A percentile compares a stretch with the other conserved stretches of the same genome.
Evolutionary conservation across 2,888 invertebrate species (phyloP).

Genomic region (Campoplex capitator): DNA sequence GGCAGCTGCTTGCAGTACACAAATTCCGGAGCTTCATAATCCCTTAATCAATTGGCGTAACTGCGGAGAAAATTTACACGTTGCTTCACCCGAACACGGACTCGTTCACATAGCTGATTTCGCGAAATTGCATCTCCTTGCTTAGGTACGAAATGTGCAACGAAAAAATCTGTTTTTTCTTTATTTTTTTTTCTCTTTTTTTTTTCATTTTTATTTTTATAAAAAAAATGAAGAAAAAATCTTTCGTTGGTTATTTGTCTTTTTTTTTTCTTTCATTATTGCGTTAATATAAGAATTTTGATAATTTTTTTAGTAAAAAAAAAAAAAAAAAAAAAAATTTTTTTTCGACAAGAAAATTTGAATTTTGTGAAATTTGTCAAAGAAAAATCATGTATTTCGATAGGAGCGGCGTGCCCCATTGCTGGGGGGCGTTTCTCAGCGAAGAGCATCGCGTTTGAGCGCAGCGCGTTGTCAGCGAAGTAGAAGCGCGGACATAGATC

Average conservation of each 20-base stretch:
- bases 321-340: background rate
- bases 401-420: constrained; percentile 74
- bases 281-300: too few species aligned
- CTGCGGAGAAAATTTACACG: constrained; percentile 85
- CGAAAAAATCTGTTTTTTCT: too few species aligned
- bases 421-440: constrained; percentile 76
- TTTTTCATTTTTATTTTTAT: too few species aligned
- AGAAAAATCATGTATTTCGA: background rate
- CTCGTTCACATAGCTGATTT: constrained; percentile 82
- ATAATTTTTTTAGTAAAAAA: too few species aligned
- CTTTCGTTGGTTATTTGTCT: too few species aligned
- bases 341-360: background rate
- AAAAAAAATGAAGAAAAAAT: too few species aligned
- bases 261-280: too few species aligned
- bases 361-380: too few species aligned
- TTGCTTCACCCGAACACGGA: constrained; percentile 84
- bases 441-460: constrained; percentile 77
- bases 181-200: too few species aligned
- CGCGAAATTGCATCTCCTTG: constrained; percentile 80
- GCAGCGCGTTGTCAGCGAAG: constrained; percentile 79
- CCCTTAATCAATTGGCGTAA: constrained; percentile 86
- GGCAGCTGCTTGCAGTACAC: constrained; percentile 88
- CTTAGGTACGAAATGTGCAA: constrained; percentile 76
- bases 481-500: constrained; percentile 80
- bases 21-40: constrained; percentile 88